Percentiles rank a stretch among this genome's conserved stretches.
phyloP scores from a whole-genome alignment of 2,797 vertebrate species.

The Amphiprion clarkii region DNA sequence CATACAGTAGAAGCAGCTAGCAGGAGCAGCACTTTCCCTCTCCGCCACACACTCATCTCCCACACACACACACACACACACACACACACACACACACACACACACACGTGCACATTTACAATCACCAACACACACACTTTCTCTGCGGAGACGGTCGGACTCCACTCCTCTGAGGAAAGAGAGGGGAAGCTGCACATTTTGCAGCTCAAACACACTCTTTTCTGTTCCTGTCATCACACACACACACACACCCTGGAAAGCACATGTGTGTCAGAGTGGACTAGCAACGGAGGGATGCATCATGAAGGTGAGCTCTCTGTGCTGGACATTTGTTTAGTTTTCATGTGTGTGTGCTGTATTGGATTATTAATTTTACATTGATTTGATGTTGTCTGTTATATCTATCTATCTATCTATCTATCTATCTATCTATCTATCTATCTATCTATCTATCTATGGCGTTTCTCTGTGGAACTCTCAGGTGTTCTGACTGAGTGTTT shows the following conservation, averaged over 20 bases:
- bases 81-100: conserved; percentile 32
- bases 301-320: conserved; percentile 79
- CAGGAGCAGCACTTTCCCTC: conserved; percentile 46
- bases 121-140: conserved; percentile 43
- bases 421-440: not conserved
- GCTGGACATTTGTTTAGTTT: conserved; percentile 16
- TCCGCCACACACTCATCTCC: conserved; percentile 18
- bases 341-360: not conserved
- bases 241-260: conserved; percentile 16
- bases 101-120: conserved; percentile 50
- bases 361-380: no score
- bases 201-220: conserved; percentile 36
- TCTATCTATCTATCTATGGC: no score
- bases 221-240: conserved; percentile 45
- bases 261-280: conserved; percentile 65
- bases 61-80: conserved; percentile 37
- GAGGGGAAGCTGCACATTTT: conserved; percentile 44
- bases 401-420: conserved; percentile 2
- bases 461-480: conserved; percentile 27
- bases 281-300: conserved; percentile 48
- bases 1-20: conserved; percentile 34
- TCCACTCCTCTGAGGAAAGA: conserved; percentile 45
- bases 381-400: not conserved
- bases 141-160: conserved; percentile 42
- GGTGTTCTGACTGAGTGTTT: conserved; percentile 43